A percentile compares a stretch with the other conserved stretches of the same genome.
phyloP scores from a whole-genome alignment of 2,113 vertebrate species.

The Collichthys lucidus region DNA sequence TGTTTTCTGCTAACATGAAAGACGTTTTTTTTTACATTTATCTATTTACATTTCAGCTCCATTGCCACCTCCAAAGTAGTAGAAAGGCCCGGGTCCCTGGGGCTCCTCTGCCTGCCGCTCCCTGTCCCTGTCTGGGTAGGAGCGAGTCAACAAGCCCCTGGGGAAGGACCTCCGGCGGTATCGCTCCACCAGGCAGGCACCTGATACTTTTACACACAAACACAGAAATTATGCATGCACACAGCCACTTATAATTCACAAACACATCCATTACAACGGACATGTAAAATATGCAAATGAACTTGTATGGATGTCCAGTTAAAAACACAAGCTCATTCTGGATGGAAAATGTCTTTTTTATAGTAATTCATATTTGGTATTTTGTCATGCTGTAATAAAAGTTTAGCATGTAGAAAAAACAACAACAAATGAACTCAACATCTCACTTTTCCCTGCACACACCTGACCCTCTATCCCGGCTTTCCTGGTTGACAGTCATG shows the following conservation, averaged over 20 bases:
- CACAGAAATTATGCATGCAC: neutral
- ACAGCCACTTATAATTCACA: neutral
- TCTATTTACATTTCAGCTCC: conserved; percentile 87
- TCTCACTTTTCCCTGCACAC: conserved; percentile 39
- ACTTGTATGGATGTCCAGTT: neutral
- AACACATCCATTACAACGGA: neutral
- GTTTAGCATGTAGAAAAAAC: neutral
- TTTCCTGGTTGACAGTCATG: conserved; percentile 13
- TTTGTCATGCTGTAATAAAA: neutral
- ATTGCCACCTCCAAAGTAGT: conserved; percentile 88
- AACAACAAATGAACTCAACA: neutral
- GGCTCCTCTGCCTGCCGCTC: conserved; percentile 51
- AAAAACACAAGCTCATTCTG: neutral
- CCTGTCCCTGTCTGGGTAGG: conserved; percentile 25
- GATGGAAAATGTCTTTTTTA: no score
- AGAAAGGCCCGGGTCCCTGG: conserved; percentile 83
- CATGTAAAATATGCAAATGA: neutral
- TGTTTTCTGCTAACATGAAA: neutral
- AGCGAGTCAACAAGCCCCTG: neutral
- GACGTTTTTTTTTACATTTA: neutral
- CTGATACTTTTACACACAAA: conserved; percentile 26
- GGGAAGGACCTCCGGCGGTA: conserved; percentile 25
- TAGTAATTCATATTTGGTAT: neutral
- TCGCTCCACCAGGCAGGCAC: conserved; percentile 18
- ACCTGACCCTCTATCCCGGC: conserved; percentile 65